Conservation (phyloP, 2,888 invertebrate species). For the Tiphia femorata region DNA sequence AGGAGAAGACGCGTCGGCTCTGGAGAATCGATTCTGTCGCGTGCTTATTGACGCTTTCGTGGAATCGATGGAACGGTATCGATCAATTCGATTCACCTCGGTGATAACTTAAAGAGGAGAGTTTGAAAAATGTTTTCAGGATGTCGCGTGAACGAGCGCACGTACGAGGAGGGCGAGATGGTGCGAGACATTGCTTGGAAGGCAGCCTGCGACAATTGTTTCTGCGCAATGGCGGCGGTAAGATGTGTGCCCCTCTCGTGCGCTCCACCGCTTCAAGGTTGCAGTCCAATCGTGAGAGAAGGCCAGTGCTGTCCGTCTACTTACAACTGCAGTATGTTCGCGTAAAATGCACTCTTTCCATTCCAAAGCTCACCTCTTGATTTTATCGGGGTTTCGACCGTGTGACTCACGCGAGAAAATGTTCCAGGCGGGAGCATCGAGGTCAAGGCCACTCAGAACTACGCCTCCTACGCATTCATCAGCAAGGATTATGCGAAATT, state of each 20-base stretch:
- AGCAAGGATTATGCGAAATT: slow-evolving; percentile 72
- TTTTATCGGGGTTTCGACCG: neutral
- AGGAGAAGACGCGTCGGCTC: slow-evolving; percentile 1
- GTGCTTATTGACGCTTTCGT: neutral
- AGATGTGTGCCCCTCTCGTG: slow-evolving; percentile 84
- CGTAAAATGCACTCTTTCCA: neutral
- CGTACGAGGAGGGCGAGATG: slow-evolving; percentile 80
- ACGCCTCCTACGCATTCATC: slow-evolving; percentile 70
- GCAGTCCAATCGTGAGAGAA: slow-evolving; percentile 79
- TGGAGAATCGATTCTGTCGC: neutral
- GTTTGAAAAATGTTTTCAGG: too few relatives aligned
- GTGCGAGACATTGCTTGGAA: slow-evolving; percentile 72
- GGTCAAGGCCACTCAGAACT: slow-evolving; percentile 71
- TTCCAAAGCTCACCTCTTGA: neutral
- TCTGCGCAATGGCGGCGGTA: slow-evolving; percentile 81
- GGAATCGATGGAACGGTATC: too few relatives aligned
- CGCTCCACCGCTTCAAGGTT: slow-evolving; percentile 81
- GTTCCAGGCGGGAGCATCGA: slow-evolving; percentile 71
- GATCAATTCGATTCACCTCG: too few relatives aligned
- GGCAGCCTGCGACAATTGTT: slow-evolving; percentile 82
- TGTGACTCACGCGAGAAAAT: too few relatives aligned
- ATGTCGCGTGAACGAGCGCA: slow-evolving; percentile 75
- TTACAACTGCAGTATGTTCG: slow-evolving; percentile 81
- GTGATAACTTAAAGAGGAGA: too few relatives aligned
- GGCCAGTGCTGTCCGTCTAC: slow-evolving; percentile 89